Evolutionary conservation across 2,113 vertebrate genomes (phyloP).

Genomic region (Sorex araneus): DNA sequence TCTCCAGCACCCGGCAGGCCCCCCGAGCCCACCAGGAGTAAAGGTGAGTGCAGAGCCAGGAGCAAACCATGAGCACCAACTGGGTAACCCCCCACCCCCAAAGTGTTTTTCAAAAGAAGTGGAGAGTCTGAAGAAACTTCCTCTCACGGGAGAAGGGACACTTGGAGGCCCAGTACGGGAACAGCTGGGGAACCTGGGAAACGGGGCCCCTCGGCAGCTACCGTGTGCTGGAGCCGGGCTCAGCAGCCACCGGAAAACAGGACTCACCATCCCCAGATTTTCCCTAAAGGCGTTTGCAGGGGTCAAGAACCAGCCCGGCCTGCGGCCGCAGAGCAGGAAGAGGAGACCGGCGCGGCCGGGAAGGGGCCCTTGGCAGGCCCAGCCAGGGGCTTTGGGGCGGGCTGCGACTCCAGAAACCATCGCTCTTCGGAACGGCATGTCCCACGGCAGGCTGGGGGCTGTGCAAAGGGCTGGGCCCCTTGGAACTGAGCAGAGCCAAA

Average conservation of each 20-base stretch:
- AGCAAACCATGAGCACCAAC: too few relatives aligned
- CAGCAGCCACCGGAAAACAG: not conserved
- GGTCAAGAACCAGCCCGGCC: not conserved
- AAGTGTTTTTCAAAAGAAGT: too few relatives aligned
- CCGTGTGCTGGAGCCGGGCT: not conserved
- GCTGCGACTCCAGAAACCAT: not conserved
- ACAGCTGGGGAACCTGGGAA: too few relatives aligned
- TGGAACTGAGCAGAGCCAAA: slow-evolving; percentile 32
- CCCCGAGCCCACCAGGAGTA: too few relatives aligned
- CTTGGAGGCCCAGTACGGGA: too few relatives aligned
- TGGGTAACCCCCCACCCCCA: too few relatives aligned
- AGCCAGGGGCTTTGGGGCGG: not conserved
- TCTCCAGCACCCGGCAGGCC: too few relatives aligned
- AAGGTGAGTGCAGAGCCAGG: too few relatives aligned
- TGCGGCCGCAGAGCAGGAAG: not conserved
- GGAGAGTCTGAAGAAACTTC: too few relatives aligned
- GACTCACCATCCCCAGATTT: not conserved
- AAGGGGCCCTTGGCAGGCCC: not conserved
- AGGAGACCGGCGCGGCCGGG: not conserved
- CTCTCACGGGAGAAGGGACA: too few relatives aligned
- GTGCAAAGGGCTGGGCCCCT: not conserved
- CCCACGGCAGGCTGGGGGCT: not conserved
- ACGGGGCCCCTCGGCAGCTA: not conserved
- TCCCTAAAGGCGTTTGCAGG: not conserved
- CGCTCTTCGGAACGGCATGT: not conserved